These are phyloP conservation scores for Odontophorus gujanensis DNA, from an alignment of 2,113 vertebrate species.

Conservation along the genomic window DNA sequence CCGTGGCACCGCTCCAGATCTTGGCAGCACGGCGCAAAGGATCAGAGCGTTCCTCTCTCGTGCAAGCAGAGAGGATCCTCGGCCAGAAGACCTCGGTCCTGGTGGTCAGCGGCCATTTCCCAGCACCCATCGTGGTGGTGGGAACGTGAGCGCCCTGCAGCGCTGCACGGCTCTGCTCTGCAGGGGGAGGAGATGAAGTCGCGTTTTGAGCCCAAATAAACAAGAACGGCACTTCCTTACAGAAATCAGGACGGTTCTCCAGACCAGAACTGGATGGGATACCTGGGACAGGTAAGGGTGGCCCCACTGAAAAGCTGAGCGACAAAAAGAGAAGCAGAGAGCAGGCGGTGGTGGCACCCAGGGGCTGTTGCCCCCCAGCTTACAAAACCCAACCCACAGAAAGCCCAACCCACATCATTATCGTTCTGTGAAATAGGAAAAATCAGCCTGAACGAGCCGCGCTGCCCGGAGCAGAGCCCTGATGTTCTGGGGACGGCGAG, in stretches of 20 bases:
- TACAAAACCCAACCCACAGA: not conserved
- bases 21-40: not conserved
- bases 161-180: not conserved
- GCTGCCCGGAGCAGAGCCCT: not conserved
- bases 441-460: not conserved
- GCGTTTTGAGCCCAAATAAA: not conserved
- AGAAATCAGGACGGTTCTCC: not conserved
- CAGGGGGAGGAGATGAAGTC: not conserved
- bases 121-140: not conserved
- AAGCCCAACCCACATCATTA: too few relatives aligned
- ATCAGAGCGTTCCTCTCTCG: not conserved
- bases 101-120: not conserved
- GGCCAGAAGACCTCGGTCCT: not conserved
- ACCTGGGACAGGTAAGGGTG: not conserved
- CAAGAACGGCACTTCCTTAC: not conserved
- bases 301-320: not conserved
- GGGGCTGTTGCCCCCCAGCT: not conserved
- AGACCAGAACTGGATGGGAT: not conserved
- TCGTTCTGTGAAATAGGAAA: not conserved
- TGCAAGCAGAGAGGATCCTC: not conserved
- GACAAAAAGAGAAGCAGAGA: not conserved
- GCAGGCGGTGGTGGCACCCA: accelerated
- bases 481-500: not conserved
- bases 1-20: accelerated
- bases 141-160: accelerated